A percentile compares a stretch with the other conserved stretches of the same genome.
phyloP scores from a whole-genome alignment of 1,140 invertebrate species.

The Drosophila quadrilineata region DNA sequence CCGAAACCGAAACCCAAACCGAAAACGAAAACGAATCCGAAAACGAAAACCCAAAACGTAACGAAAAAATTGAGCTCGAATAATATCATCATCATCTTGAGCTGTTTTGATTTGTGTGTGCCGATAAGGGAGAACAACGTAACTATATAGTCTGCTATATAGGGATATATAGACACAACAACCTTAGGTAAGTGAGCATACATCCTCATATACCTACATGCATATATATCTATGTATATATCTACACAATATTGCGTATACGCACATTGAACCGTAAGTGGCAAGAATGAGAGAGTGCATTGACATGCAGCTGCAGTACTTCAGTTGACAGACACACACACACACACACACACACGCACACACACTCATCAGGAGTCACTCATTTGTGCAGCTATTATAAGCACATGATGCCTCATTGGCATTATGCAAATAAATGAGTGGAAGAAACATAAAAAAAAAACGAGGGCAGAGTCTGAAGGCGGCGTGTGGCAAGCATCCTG shows the following conservation, averaged over 20 bases:
- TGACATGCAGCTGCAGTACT: no score
- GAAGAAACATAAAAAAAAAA: no score
- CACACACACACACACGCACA: no score
- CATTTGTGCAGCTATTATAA: constrained; percentile 12
- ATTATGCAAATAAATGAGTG: constrained; percentile 63
- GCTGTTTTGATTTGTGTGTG: constrained; percentile 60
- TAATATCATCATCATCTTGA: constrained; percentile 51
- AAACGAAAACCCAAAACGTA: constrained; percentile 9
- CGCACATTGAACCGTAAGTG: constrained; percentile 45
- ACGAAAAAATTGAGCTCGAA: constrained; percentile 9
- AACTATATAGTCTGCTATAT: constrained; percentile 1
- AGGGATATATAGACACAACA: constrained; percentile 6
- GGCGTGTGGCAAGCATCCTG: constrained; percentile 44
- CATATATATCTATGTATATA: constrained; percentile 41
- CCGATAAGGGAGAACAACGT: constrained; percentile 39
- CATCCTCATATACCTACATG: neutral
- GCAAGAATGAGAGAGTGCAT: constrained; percentile 39
- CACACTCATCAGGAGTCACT: no score
- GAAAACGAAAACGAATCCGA: constrained; percentile 38
- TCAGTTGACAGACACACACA: no score
- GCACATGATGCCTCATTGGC: constrained; percentile 27
- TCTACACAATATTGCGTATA: constrained; percentile 25
- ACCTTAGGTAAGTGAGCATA: constrained; percentile 3
- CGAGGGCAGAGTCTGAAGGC: no score
- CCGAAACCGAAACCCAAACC: constrained; percentile 22